Percentiles rank a stretch among this genome's conserved stretches.
These are phyloP conservation scores for Incurvaria masculella DNA, from an alignment of 2,888 invertebrate species.

Conservation along the genomic window DNA sequence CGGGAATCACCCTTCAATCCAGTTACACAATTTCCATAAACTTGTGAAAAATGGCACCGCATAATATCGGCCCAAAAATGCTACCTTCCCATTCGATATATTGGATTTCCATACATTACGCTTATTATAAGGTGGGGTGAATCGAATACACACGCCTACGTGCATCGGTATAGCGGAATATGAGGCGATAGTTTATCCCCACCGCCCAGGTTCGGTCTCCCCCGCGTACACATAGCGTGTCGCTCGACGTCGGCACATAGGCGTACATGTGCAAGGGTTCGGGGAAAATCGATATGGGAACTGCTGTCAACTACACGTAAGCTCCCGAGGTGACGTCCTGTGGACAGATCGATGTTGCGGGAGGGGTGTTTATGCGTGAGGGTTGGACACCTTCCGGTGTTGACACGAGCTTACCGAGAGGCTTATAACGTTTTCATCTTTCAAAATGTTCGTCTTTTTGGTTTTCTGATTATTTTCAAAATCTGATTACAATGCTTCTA, in stretches of 20 bases:
- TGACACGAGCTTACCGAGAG: too few species aligned
- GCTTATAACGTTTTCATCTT: too few species aligned
- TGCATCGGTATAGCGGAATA: background rate
- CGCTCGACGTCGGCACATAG: too few species aligned
- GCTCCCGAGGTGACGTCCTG: background rate
- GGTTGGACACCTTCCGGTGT: too few species aligned
- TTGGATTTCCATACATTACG: constrained; percentile 36
- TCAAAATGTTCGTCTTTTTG: too few species aligned
- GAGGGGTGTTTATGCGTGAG: too few species aligned
- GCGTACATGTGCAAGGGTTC: background rate
- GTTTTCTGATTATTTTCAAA: too few species aligned
- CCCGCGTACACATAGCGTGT: too few species aligned
- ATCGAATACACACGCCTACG: constrained; percentile 16
- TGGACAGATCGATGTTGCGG: background rate
- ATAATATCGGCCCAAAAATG: background rate
- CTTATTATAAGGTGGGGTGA: background rate
- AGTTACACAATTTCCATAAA: background rate
- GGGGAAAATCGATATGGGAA: background rate
- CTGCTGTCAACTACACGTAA: background rate
- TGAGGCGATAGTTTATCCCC: constrained; percentile 33
- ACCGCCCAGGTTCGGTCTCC: too few species aligned
- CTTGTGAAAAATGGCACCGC: background rate
- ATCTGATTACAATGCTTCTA: too few species aligned
- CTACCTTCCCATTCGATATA: constrained; percentile 16
- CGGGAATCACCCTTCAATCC: background rate